A percentile compares a stretch with the other conserved stretches of the same genome.
Evolutionary conservation across 35 echinoderm and acorn worm genomes (phyloP).

Genomic region (Amphiura filiformis): DNA sequence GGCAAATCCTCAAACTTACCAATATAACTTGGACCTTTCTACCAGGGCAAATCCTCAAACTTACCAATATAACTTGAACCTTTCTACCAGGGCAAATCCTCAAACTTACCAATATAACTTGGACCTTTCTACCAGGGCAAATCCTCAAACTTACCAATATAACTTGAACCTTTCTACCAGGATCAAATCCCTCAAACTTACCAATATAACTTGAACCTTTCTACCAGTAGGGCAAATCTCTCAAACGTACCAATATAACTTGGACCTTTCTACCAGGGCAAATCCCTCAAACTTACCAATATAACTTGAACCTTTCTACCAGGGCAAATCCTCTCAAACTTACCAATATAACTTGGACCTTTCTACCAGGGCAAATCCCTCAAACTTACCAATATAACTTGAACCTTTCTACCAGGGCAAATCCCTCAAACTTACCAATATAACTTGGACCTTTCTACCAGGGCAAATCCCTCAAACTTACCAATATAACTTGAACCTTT

Average conservation of each 20-base stretch:
- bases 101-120: not conserved
- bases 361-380: conserved; percentile 84
- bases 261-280: conserved; percentile 87
- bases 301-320: conserved; percentile 88
- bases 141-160: conserved; percentile 33
- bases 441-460: conserved; percentile 90
- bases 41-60: not conserved
- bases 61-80: not conserved
- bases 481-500: conserved; percentile 78
- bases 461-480: conserved; percentile 75
- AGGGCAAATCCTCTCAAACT: conserved; percentile 80
- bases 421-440: conserved; percentile 81
- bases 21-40: not conserved
- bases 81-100: not conserved
- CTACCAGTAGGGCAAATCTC: too few species aligned
- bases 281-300: conserved; percentile 55
- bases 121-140: not conserved
- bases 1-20: not conserved
- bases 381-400: conserved; percentile 66
- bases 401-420: conserved; percentile 86
- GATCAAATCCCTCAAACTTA: conserved; percentile 29
- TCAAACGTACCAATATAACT: conserved; percentile 66
- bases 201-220: not conserved
- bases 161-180: conserved; percentile 82
- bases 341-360: conserved; percentile 71